phyloP scores from a whole-genome alignment of 2,113 vertebrate species.

The Circaetus gallicus region DNA sequence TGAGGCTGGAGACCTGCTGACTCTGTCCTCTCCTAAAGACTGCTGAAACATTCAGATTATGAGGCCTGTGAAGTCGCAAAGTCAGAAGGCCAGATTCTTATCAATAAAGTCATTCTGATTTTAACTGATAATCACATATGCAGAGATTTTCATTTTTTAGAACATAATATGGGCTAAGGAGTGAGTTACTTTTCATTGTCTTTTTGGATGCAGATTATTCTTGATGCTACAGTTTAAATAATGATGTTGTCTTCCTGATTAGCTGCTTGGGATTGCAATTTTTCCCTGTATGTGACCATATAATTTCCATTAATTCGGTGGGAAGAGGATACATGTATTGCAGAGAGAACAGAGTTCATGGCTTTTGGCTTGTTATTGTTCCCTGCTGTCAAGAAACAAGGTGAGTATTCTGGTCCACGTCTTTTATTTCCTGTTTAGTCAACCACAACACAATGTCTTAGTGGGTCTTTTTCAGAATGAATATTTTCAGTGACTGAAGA shows the following conservation, averaged over 20 bases:
- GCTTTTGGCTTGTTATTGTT: neutral
- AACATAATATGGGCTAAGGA: neutral
- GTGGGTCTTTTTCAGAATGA: neutral
- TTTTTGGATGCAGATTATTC: neutral
- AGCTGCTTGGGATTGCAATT: neutral
- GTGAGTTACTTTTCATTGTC: neutral
- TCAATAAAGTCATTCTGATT: neutral
- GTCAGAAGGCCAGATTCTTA: neutral
- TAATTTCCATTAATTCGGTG: neutral
- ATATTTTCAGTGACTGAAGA: neutral
- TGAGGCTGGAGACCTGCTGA: conserved; percentile 34
- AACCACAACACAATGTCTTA: neutral
- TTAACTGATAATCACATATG: neutral
- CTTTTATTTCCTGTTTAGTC: neutral
- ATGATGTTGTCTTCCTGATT: neutral
- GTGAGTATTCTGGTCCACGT: neutral
- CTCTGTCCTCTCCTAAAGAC: neutral
- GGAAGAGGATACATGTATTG: neutral
- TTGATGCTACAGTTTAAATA: neutral
- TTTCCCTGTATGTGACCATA: neutral
- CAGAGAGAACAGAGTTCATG: neutral
- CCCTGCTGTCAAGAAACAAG: neutral
- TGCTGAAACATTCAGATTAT: conserved; percentile 14
- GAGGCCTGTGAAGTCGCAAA: neutral
- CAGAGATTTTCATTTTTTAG: neutral